Conservation (phyloP, 2,113 vertebrate genomes). For the Ellobius talpinus region DNA sequence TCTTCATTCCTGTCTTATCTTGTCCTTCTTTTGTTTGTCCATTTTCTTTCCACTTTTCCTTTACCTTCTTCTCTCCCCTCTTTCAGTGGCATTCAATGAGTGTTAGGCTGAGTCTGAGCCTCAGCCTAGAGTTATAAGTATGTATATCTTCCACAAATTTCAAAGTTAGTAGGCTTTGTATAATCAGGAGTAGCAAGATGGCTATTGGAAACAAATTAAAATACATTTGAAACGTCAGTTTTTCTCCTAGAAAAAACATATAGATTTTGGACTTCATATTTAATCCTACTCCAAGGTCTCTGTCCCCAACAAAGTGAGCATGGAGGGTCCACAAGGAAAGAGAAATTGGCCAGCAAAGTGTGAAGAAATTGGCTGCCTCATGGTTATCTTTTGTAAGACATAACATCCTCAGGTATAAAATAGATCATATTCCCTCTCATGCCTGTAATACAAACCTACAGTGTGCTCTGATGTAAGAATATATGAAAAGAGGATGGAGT, state of each 20-base stretch:
- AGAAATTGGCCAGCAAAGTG: not conserved
- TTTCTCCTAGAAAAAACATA: not conserved
- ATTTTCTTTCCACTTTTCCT: conserved; percentile 78
- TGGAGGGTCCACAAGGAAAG: not conserved
- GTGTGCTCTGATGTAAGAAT: conserved; percentile 48
- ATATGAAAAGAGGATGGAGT: conserved; percentile 25
- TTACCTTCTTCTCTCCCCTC: conserved; percentile 41
- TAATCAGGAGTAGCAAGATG: not conserved
- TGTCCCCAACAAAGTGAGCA: not conserved
- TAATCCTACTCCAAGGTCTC: not conserved
- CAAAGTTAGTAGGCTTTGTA: not conserved
- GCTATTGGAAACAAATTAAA: conserved; percentile 5
- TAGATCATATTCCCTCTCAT: not conserved
- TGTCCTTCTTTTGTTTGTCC: conserved; percentile 5
- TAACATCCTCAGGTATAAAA: conserved; percentile 8
- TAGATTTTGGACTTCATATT: not conserved
- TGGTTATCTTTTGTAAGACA: not conserved
- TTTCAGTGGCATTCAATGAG: not conserved
- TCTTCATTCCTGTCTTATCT: not conserved
- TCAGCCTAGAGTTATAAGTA: conserved; percentile 42
- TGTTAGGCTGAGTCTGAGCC: not conserved
- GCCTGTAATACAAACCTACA: not conserved
- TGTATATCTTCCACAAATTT: conserved; percentile 59
- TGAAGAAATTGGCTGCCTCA: not conserved
- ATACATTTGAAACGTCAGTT: not conserved